A percentile compares a stretch with the other conserved stretches of the same genome.
Evolutionary conservation across 2,797 vertebrate genomes (phyloP).

Genomic region (Catostomus latipinnis): DNA sequence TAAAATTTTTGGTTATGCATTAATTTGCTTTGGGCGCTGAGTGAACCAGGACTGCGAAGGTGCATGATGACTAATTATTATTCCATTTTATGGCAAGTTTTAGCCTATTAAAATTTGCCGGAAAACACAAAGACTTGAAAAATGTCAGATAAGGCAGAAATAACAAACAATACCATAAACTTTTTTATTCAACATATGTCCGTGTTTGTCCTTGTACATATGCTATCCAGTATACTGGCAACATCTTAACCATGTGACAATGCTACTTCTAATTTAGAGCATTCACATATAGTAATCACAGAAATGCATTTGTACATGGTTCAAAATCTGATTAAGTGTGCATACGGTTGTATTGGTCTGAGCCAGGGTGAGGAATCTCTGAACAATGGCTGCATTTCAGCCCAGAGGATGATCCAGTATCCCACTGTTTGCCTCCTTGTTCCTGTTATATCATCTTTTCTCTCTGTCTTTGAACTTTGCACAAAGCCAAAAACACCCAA

Average conservation of each 20-base stretch:
- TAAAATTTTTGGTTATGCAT: no score
- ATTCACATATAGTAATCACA: slow-evolving; percentile 26
- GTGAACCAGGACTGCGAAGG: no score
- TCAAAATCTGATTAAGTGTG: slow-evolving; percentile 23
- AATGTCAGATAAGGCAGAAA: not conserved
- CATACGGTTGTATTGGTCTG: slow-evolving; percentile 36
- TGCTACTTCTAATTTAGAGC: slow-evolving; percentile 50
- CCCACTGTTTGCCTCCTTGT: slow-evolving; percentile 50
- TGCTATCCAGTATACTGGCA: slow-evolving; percentile 42
- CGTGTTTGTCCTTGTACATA: not conserved
- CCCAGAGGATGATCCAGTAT: slow-evolving; percentile 50
- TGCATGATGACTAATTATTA: not conserved
- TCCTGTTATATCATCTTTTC: slow-evolving; percentile 39
- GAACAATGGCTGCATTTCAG: slow-evolving; percentile 51
- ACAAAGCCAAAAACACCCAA: slow-evolving; percentile 23
- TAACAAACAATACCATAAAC: slow-evolving; percentile 11
- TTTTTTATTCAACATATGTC: not conserved
- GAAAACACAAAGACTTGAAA: not conserved
- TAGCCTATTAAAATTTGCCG: not conserved
- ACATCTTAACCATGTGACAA: slow-evolving; percentile 42
- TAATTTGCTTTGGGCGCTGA: no score
- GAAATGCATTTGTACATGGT: slow-evolving; percentile 40
- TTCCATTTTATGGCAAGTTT: not conserved
- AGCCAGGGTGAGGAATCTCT: slow-evolving; percentile 39
- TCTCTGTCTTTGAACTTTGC: slow-evolving; percentile 22